These are phyloP conservation scores for Xestia xanthographa DNA, from an alignment of 2,888 invertebrate genomes.

Conservation along the genomic window DNA sequence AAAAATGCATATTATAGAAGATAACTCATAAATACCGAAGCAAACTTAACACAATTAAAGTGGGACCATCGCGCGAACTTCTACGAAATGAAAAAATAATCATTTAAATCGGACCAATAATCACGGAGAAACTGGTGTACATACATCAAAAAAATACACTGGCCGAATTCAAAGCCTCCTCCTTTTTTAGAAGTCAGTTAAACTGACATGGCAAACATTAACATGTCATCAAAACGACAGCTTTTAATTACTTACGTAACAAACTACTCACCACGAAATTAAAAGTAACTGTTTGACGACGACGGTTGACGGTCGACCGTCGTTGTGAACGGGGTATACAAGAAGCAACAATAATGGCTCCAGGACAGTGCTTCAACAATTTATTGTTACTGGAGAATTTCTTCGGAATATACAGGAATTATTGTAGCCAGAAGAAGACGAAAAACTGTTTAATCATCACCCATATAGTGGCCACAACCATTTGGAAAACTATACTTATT, in stretches of 20 bases:
- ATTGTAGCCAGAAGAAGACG: background rate
- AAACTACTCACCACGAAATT: background rate
- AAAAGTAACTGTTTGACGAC: background rate
- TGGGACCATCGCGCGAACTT: too few relatives aligned
- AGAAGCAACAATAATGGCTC: background rate
- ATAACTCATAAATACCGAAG: too few relatives aligned
- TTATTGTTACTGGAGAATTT: slow-evolving; percentile 15
- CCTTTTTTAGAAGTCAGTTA: too few relatives aligned
- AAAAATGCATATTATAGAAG: too few relatives aligned
- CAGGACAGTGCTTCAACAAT: slow-evolving; percentile 5
- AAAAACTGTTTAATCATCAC: background rate
- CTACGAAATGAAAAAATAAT: background rate
- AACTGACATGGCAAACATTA: background rate
- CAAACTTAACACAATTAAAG: too few relatives aligned
- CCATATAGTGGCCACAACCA: background rate
- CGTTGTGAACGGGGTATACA: background rate
- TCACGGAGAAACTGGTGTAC: too few relatives aligned
- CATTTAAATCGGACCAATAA: too few relatives aligned
- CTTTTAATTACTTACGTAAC: background rate
- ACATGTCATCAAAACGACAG: slow-evolving; percentile 12
- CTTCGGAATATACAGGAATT: slow-evolving; percentile 14
- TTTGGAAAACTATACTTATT: background rate
- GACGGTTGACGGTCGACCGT: too few relatives aligned
- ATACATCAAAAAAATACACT: too few relatives aligned
- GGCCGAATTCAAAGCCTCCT: too few relatives aligned